Evolutionary conservation across 2,113 vertebrate species (phyloP).

Genomic region (Halichoeres trimaculatus): DNA sequence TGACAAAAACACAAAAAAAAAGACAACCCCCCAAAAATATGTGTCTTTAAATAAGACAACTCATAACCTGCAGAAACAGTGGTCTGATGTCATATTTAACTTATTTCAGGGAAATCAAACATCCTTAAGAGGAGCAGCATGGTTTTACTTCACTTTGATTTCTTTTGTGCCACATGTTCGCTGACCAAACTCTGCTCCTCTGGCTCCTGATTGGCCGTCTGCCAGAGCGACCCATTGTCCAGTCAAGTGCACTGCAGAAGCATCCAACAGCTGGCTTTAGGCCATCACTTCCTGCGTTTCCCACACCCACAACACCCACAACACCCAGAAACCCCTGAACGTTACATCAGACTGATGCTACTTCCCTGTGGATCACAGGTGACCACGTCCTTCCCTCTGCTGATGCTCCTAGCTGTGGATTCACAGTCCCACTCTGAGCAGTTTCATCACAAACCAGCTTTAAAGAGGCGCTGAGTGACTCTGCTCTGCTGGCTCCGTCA

Average conservation of each 20-base stretch:
- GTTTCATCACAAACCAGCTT: conserved; percentile 60
- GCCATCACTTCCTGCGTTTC: conserved; percentile 13
- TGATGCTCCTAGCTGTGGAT: conserved; percentile 24
- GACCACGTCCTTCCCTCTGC: conserved; percentile 36
- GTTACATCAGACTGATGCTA: no score
- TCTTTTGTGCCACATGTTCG: background rate
- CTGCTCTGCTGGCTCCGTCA: conserved; percentile 40
- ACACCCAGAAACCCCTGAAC: no score
- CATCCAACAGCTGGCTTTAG: background rate
- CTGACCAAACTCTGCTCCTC: conserved; percentile 20
- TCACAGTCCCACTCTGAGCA: conserved; percentile 53
- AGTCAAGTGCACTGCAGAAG: conserved; percentile 25
- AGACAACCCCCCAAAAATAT: no score
- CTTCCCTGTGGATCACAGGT: conserved; percentile 50
- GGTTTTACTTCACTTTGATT: background rate
- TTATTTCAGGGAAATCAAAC: no score
- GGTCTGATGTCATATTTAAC: no score
- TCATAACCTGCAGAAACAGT: no score
- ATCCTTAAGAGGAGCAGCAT: no score
- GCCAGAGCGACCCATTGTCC: conserved; percentile 26
- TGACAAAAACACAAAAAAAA: no score
- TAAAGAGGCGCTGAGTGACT: conserved; percentile 57
- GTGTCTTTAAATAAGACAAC: no score
- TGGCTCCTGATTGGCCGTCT: conserved; percentile 25
- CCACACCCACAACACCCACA: background rate